phyloP scores from a whole-genome alignment of 1,140 invertebrate species.

The Drosophila baimaii region DNA sequence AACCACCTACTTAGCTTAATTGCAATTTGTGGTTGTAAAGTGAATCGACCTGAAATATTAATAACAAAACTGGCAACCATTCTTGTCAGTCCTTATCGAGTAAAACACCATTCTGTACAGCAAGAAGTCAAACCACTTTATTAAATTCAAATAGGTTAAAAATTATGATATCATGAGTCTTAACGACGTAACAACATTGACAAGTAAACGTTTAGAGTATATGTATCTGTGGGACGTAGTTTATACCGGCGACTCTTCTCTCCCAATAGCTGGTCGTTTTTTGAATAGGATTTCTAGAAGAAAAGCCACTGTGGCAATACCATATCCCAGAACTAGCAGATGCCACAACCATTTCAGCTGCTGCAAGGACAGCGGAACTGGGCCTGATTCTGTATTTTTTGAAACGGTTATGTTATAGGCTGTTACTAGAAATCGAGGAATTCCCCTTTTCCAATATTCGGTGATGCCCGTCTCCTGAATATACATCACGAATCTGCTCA shows the following conservation, averaged over 20 bases:
- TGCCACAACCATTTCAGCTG: constrained; percentile 26
- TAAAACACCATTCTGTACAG: too few relatives aligned
- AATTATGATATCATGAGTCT: too few relatives aligned
- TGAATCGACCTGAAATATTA: too few relatives aligned
- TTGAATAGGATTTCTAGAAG: constrained; percentile 2
- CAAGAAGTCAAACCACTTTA: too few relatives aligned
- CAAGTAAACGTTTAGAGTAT: too few relatives aligned
- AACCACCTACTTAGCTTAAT: too few relatives aligned
- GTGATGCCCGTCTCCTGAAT: constrained; percentile 2
- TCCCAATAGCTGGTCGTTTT: not conserved
- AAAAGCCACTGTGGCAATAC: constrained; percentile 8
- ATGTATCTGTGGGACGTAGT: too few relatives aligned
- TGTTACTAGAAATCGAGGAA: not conserved
- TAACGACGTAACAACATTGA: too few relatives aligned
- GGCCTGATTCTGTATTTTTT: not conserved
- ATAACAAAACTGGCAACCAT: too few relatives aligned
- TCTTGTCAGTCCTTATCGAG: too few relatives aligned
- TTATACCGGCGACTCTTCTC: not conserved
- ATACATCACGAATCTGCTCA: not conserved
- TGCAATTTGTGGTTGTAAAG: too few relatives aligned
- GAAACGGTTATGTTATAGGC: not conserved
- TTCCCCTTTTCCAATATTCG: not conserved
- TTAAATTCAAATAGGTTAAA: too few relatives aligned
- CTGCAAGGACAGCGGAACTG: not conserved
- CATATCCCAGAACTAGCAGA: constrained; percentile 13